Percentiles rank a stretch among this genome's conserved stretches.
phyloP scores from a whole-genome alignment of 2,888 invertebrate genomes.

The Dolomedes plantarius region DNA sequence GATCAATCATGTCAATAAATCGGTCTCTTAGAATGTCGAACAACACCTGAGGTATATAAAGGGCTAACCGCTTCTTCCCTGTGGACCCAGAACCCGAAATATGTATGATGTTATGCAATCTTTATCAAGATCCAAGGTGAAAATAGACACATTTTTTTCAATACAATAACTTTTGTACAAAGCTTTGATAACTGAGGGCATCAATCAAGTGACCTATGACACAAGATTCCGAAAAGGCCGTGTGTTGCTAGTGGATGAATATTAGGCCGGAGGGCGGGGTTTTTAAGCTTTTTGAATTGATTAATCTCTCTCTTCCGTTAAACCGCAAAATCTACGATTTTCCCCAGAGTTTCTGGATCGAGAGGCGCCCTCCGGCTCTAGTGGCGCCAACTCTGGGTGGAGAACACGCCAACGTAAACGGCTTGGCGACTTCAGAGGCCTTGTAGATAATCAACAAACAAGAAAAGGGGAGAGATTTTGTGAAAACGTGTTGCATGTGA shows the following conservation, averaged over 20 bases:
- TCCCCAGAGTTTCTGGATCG: neutral
- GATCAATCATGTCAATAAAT: no score
- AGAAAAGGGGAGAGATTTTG: neutral
- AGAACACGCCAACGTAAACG: neutral
- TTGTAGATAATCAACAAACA: no score
- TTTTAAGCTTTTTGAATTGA: conserved; percentile 5
- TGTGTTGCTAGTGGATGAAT: neutral
- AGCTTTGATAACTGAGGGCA: neutral
- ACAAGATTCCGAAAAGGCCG: neutral
- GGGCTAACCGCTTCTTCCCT: no score
- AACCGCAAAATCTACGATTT: neutral
- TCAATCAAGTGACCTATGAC: neutral
- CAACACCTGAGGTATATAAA: no score
- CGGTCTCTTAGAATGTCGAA: no score
- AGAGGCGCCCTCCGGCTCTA: no score
- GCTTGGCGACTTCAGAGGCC: neutral
- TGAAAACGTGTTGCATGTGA: neutral
- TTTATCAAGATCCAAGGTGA: no score
- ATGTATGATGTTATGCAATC: no score
- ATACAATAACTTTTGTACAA: neutral
- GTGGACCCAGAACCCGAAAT: no score
- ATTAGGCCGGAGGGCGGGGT: neutral
- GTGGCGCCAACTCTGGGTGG: neutral
- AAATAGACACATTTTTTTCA: neutral
- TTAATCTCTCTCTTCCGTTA: conserved; percentile 7